Base-by-base conservation (phyloP, 2,797 vertebrate species). In the Acanthurus lineatus region DNA sequence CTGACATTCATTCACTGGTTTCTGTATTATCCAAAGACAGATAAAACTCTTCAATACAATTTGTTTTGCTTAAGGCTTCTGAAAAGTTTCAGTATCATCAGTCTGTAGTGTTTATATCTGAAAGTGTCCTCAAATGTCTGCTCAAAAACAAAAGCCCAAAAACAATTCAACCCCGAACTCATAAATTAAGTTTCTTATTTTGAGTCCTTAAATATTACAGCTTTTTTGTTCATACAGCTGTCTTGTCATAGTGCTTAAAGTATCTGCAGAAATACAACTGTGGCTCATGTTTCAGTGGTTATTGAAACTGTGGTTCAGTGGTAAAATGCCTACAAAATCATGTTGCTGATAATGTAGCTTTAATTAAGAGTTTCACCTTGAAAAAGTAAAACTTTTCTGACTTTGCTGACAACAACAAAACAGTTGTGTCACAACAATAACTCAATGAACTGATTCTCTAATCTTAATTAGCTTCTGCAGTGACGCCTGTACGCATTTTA, bases 31-130 rank as follows among this genome's bases (percentile, higher is more conserved):
- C 64, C 35, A 68, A 56, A 64, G 48, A 62, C 64, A 63, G 44
- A 76, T 5, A 72, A 20, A 77, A 83, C 52, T 42, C 44, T 52
- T 45, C 9, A 3, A 47, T 57, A 75, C 59, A 45, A 45, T 72
- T 77, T 44, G 48, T 63, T 77, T 69, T 45, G 70, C 71, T 89
- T 90, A 85, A 91, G 86, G 87, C 89, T 86, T 83, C 70, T 58
- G 42, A 85, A 68, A 69, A 45, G 44, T 73, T 71, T 69, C 44
- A 56, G 42, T 67, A 35, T 35, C 25, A 17, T 73, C 25, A 6
- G 28, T 82, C 67, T 54, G 67, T 87, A 68, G 76, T 77, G 76
- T 79, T 86, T 51, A 52, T 25, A 0, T 75, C 10, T 72, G 19
- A 47, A 76, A 77, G 71, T 48, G 11, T 16, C 35, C 45, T 61